phyloP scores from a whole-genome alignment of 2,888 invertebrate species.

The Nasonia oneida region DNA sequence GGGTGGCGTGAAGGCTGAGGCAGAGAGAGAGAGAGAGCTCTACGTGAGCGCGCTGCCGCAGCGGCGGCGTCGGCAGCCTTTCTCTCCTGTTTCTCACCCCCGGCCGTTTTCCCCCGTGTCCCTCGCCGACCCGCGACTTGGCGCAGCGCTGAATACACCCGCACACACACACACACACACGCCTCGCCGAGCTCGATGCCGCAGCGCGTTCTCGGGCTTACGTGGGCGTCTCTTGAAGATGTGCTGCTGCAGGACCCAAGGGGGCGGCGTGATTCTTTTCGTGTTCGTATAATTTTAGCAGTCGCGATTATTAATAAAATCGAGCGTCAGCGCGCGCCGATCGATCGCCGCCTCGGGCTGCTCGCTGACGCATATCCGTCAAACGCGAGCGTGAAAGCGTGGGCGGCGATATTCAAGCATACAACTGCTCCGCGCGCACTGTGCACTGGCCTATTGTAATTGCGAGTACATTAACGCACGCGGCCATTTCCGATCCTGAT shows the following conservation, averaged over 20 bases:
- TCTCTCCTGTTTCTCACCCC: slow-evolving; percentile 56
- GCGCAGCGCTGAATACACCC: neutral
- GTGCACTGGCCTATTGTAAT: neutral
- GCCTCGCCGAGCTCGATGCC: neutral
- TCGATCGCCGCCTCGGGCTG: no score
- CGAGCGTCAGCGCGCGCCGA: no score
- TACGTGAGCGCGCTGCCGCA: slow-evolving; percentile 50
- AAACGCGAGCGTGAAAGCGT: neutral
- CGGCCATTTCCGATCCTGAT: neutral
- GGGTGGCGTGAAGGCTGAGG: neutral
- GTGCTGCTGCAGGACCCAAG: neutral
- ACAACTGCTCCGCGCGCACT: no score
- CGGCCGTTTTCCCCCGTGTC: slow-evolving; percentile 61
- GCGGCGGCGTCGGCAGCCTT: slow-evolving; percentile 46
- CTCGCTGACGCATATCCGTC: neutral
- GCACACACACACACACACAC: slow-evolving; percentile 63
- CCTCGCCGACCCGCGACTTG: slow-evolving; percentile 54
- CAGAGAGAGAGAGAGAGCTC: neutral
- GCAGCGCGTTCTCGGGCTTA: slow-evolving; percentile 23
- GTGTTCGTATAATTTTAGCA: no score
- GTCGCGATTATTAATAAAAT: no score
- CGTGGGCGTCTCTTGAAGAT: neutral
- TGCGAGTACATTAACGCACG: neutral
- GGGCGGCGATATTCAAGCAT: neutral
- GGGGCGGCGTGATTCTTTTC: neutral